Conservation (phyloP, 2,888 invertebrate species). For the Zhuqinia jingwanae region DNA sequence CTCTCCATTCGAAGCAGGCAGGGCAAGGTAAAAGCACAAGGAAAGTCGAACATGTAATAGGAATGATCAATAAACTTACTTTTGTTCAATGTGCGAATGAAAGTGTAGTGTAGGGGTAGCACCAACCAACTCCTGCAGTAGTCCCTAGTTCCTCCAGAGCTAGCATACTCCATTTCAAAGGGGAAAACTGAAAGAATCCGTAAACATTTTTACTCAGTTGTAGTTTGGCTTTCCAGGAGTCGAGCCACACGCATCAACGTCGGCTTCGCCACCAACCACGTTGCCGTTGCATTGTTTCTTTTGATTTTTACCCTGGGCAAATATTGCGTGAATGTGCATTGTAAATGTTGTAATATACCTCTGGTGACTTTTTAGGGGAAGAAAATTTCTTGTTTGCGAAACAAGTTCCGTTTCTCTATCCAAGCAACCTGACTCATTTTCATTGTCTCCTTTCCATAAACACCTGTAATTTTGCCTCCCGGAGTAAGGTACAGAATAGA, state of each 20-base stretch:
- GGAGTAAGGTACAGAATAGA: no score
- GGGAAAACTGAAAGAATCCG: background rate
- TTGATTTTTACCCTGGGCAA: background rate
- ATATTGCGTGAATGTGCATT: background rate
- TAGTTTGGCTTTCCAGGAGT: slow-evolving; percentile 23
- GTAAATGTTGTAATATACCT: background rate
- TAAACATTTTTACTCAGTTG: slow-evolving; percentile 28
- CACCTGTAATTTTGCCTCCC: background rate
- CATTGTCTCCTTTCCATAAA: background rate
- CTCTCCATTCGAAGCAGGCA: no score
- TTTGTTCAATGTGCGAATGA: background rate
- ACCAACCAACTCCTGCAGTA: background rate
- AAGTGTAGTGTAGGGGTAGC: no score
- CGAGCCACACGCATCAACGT: background rate
- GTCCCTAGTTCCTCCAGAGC: no score
- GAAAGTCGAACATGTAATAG: no score
- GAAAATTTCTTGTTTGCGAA: background rate
- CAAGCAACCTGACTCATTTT: background rate
- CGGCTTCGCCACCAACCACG: background rate
- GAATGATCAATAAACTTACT: slow-evolving; percentile 21
- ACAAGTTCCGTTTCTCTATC: background rate
- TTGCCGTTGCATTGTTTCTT: no score
- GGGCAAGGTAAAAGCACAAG: no score
- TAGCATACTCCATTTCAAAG: background rate
- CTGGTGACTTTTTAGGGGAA: no score